Base-by-base conservation (phyloP, 2,888 invertebrate genomes). In the Luffia ferchaultella region DNA sequence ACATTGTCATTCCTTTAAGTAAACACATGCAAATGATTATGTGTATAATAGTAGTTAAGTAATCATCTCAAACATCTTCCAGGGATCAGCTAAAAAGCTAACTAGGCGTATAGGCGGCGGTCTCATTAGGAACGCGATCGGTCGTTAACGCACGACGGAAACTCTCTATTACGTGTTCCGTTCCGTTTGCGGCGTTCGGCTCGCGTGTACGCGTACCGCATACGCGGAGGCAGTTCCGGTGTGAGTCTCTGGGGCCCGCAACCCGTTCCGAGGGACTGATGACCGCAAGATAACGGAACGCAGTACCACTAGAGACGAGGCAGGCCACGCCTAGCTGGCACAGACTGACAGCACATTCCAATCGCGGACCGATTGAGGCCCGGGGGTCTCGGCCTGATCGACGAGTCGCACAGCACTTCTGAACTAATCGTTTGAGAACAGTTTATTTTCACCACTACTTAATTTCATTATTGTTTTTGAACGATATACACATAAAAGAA, bases 261-360 rank as follows among this genome's bases (percentile, higher is more conserved):
- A 67, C 72, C 68, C 20, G 52, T 40, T 30, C 18, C 41, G 46
- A 62, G 68, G 69, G 74, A 72, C 73, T 75, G 79, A 74, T 74
- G 77, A 78, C 78, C 78, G 78, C 72, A 74, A 75, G 67, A 67
- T 80, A 79, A 80, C 80, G 78, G 80, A 62, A 68, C 68, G 60
- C 60, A 17, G 40, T 45, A 30, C 30, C 30, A 30, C 30, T 30
- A 30, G 30, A 7, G 30, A 12, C 30, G n/a, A n/a, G 30, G 30
- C 30, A 3, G 30, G 30, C 30, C 30, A 30, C 30, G 30, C 30
- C 30, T 12, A 12, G 30, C 30, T n/a, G n/a, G n/a, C n/a, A n/a
- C n/a, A n/a, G n/a, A n/a, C n/a, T n/a, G n/a, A 30, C 30, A 30
- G 5, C 30, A 30, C 30, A 30, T 30, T 30, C 30, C 30, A 12